phyloP scores from a whole-genome alignment of 1,140 invertebrate genomes.

The Halictus rubicundus region DNA sequence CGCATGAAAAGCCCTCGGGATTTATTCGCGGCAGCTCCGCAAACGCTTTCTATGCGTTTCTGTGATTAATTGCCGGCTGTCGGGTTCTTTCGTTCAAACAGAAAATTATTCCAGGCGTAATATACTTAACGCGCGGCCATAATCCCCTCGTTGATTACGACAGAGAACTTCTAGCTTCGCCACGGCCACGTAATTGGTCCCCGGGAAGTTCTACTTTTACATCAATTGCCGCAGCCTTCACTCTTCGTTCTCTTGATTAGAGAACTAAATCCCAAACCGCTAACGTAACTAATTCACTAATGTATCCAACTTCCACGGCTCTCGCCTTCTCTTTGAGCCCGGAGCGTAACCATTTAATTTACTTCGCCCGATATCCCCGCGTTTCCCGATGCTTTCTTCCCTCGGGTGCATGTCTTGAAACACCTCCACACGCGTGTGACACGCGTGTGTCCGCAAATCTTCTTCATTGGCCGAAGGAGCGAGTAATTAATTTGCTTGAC shows the following conservation, averaged over 20 bases:
- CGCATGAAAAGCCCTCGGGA: not conserved
- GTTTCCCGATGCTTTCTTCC: not conserved
- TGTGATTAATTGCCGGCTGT: constrained; percentile 13
- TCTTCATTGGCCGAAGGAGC: too few relatives aligned
- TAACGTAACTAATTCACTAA: constrained; percentile 54
- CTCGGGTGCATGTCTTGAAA: not conserved
- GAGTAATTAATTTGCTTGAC: too few relatives aligned
- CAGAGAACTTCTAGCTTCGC: constrained; percentile 17
- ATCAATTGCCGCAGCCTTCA: constrained; percentile 43
- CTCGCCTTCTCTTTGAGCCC: constrained; percentile 6
- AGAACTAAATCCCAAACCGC: constrained; percentile 43
- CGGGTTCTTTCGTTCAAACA: not conserved
- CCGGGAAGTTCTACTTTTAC: constrained; percentile 44
- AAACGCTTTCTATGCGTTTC: not conserved
- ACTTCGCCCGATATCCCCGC: not conserved
- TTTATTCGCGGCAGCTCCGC: not conserved
- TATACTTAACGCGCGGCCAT: constrained; percentile 25
- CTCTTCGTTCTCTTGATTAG: constrained; percentile 48
- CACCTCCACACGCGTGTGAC: too few relatives aligned
- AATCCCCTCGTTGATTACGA: constrained; percentile 40
- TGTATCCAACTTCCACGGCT: constrained; percentile 31
- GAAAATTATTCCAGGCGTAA: constrained; percentile 38
- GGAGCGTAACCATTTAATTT: constrained; percentile 28
- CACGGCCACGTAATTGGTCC: constrained; percentile 31
- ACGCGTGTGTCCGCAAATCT: too few relatives aligned